These are phyloP conservation scores for Stenopsyche tienmushanensis DNA, from an alignment of 1,140 invertebrate species.

Conservation along the genomic window DNA sequence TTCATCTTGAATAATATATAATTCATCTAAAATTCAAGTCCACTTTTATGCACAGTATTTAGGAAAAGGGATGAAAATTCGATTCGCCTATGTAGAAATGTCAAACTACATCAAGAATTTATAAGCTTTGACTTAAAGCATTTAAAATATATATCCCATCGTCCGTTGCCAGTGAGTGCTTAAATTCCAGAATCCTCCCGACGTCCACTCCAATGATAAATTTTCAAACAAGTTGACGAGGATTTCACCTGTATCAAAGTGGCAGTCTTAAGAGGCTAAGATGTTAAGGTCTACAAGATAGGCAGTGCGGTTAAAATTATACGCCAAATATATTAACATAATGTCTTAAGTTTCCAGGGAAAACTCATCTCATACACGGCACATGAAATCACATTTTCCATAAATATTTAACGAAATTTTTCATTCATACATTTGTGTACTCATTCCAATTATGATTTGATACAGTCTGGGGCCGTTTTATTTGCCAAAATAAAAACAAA, in stretches of 20 bases:
- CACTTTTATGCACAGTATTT: not conserved
- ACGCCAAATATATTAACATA: not conserved
- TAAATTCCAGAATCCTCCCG: no score
- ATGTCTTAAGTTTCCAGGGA: not conserved
- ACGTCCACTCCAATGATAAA: not conserved
- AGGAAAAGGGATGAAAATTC: not conserved
- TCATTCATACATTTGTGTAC: no score
- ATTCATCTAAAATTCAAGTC: no score
- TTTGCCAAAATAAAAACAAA: not conserved
- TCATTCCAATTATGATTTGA: not conserved
- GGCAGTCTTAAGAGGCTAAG: not conserved
- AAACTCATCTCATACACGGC: not conserved
- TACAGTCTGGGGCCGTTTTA: not conserved
- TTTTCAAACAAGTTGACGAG: not conserved
- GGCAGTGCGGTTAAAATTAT: not conserved
- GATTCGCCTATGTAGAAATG: not conserved
- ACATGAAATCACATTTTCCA: not conserved
- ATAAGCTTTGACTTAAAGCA: not conserved
- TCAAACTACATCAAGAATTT: not conserved
- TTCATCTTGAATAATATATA: no score
- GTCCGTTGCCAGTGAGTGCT: not conserved
- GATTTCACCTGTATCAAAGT: not conserved
- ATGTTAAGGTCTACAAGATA: not conserved
- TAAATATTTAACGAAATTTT: not conserved
- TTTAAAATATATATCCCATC: not conserved